Base-by-base conservation (phyloP, 2,113 vertebrate species). In the Meleagris gallopavo region DNA sequence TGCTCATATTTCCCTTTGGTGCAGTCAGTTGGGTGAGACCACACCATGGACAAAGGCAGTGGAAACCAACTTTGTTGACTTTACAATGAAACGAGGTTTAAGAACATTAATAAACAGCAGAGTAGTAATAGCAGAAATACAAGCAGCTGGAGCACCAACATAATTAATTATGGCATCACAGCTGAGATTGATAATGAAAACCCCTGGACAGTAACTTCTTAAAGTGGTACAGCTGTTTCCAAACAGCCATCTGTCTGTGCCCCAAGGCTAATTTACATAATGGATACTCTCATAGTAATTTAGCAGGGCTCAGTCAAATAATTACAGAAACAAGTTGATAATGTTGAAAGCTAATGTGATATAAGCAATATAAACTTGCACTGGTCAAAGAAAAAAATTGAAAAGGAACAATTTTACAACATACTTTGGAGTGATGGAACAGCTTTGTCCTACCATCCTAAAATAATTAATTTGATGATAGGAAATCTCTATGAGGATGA, bases 111-210 rank as follows among this genome's bases (percentile, higher is more conserved):
- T 80, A 70, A 89, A 62, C 48, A 86, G 36, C 40, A 88, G 92
- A 83, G 77, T 3, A 83, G 65, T 48, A 32, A 71, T 9, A 88
- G 62, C 62, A 91, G 46, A 74, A 89, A 58, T 38, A 58, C 76
- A 41, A 93, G 90, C 92, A 96, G 94, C 92, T 93, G 92, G 83
- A 93, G 86, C 58, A 64, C 38, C 74, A 77, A 90, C 45, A 81
- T 38, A 88, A 93, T 86, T 67, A 94, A 94, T 93, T 74, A 94
- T 83, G 65, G 88, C 80, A 75, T 78, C 73, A 77, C 69, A 94
- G 88, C 76, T 91, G 92, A 96, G 83, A 67, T 14, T 34, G 73
- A 91, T 81, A 83, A 93, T 60, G 80, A 86, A 95, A 96, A 95
- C 83, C 73, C 73, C 92, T 91, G 95, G 90, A 83, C 83, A 86